phyloP scores from a whole-genome alignment of 2,888 invertebrate genomes.

The Pammene fasciana region DNA sequence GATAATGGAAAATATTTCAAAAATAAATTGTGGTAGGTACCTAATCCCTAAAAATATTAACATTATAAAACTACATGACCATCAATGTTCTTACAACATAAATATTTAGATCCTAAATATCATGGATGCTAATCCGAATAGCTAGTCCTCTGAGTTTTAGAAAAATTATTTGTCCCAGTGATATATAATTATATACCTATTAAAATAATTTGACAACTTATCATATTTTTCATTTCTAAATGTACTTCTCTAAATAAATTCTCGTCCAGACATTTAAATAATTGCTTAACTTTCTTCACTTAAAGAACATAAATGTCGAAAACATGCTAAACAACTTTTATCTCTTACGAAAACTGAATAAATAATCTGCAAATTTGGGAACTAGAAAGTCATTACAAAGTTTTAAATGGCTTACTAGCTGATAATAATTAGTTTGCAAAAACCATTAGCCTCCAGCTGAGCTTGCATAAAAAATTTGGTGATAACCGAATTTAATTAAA shows the following conservation, averaged over 20 bases:
- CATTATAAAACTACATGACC: too few relatives aligned
- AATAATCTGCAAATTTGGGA: conserved; percentile 22
- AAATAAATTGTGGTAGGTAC: too few relatives aligned
- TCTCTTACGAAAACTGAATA: conserved; percentile 17
- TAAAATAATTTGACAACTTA: too few relatives aligned
- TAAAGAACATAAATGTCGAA: conserved; percentile 35
- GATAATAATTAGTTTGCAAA: conserved; percentile 64
- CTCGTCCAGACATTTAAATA: conserved; percentile 12
- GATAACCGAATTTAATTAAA: conserved; percentile 39
- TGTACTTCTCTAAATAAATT: background rate
- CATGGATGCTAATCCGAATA: too few relatives aligned
- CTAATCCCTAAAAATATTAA: too few relatives aligned
- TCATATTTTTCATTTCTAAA: too few relatives aligned
- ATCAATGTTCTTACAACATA: too few relatives aligned
- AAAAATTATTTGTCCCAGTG: too few relatives aligned
- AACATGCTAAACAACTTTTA: conserved; percentile 44
- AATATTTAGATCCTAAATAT: too few relatives aligned
- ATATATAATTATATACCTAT: too few relatives aligned
- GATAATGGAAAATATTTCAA: too few relatives aligned
- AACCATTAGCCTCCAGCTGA: conserved; percentile 56
- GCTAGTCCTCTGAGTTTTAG: too few relatives aligned
- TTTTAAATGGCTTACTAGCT: conserved; percentile 51
- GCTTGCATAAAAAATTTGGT: conserved; percentile 55
- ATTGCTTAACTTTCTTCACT: conserved; percentile 31
- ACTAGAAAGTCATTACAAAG: conserved; percentile 36